Evolutionary conservation across 1,140 invertebrate genomes (phyloP), one percentile per base, ranked within the genome.

Genomic region (Nasonia giraulti): DNA sequence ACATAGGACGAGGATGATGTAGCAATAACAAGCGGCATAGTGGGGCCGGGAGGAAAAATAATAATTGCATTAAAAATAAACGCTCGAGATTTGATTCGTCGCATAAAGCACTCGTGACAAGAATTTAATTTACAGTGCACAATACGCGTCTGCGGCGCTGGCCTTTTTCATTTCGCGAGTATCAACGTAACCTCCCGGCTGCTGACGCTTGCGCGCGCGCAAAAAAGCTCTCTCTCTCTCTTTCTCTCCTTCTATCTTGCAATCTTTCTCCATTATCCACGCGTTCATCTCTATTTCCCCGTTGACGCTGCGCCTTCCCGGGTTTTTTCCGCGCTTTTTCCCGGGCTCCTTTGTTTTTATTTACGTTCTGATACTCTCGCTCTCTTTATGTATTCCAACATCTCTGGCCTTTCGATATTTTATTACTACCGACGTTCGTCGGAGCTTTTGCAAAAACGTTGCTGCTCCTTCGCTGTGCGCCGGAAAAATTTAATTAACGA

Each of bases 301-400:
- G 40, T 44, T 44, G 27, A 17, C 14, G 27, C 27, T 77, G 14
- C 20, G 14, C 12, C 62, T 82, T 55, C 37, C 17, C n/a, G n/a
- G n/a, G n/a, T n/a, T n/a, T n/a, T n/a, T 73, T 40, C 33, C 77
- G 73, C 20, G 33, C 5, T 80, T 31, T 75, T 73, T 73, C 23
- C 23, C 71, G 8, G 8, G 33, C 8, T 76, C n/a, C 69, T 73
- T 73, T 73, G n/a, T 71, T 71, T 71, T 68, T 76, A 12, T 80
- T 23, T n/a, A n/a, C 68, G 27, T 37, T 79, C 31, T 47, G 20
- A 40, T 40, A 27, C 44, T 74, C 50, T 23, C 14, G 66, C 0
- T 66, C 84, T 83, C 80, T 87, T 79, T 66, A 80, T 79, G 55
- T 83, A 40, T 75, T 76, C 44, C 76, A 68, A 87, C 37, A 66